phyloP scores from a whole-genome alignment of 2,797 vertebrate species.

The Aplochiton taeniatus region DNA sequence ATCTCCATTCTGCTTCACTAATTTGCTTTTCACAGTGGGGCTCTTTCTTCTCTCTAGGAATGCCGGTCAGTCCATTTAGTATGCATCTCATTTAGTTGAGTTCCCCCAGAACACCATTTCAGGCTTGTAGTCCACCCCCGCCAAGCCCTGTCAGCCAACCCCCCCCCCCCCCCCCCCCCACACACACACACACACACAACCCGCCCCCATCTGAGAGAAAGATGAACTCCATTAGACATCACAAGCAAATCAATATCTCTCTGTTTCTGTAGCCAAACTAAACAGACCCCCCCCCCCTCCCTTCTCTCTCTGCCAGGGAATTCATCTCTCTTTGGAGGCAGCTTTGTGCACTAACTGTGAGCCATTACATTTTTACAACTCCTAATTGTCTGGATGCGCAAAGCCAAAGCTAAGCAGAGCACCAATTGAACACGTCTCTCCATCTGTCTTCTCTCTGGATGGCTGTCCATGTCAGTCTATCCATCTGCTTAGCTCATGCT shows the following conservation, averaged over 20 bases:
- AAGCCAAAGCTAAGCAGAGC: slow-evolving; percentile 55
- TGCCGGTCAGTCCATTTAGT: slow-evolving; percentile 39
- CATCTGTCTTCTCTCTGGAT: slow-evolving; percentile 58
- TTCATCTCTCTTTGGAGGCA: slow-evolving; percentile 37
- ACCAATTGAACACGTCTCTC: slow-evolving; percentile 51
- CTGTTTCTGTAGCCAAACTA: slow-evolving; percentile 30
- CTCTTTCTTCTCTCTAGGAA: slow-evolving; percentile 45
- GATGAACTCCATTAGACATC: slow-evolving; percentile 45
- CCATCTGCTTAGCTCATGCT: slow-evolving; percentile 54
- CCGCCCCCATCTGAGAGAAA: slow-evolving; percentile 26
- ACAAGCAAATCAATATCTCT: slow-evolving; percentile 62
- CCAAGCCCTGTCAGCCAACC: slow-evolving; percentile 12
- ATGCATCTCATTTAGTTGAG: slow-evolving; percentile 30
- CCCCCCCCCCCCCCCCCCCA: slow-evolving; percentile 10
- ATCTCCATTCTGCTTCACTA: slow-evolving; percentile 21
- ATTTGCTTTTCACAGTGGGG: slow-evolving; percentile 37
- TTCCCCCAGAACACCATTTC: slow-evolving; percentile 30
- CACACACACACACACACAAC: too few species aligned
- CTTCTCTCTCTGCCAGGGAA: slow-evolving; percentile 16
- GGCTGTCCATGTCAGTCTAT: slow-evolving; percentile 51
- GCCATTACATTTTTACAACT: slow-evolving; percentile 33
- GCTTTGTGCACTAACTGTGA: slow-evolving; percentile 14
- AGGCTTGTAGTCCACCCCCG: slow-evolving; percentile 27
- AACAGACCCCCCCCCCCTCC: slow-evolving; percentile 18
- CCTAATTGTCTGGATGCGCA: slow-evolving; percentile 47